A percentile compares a stretch with the other conserved stretches of the same genome.
Conservation (phyloP, 2,797 vertebrate species). For the Etheostoma nigrum region DNA sequence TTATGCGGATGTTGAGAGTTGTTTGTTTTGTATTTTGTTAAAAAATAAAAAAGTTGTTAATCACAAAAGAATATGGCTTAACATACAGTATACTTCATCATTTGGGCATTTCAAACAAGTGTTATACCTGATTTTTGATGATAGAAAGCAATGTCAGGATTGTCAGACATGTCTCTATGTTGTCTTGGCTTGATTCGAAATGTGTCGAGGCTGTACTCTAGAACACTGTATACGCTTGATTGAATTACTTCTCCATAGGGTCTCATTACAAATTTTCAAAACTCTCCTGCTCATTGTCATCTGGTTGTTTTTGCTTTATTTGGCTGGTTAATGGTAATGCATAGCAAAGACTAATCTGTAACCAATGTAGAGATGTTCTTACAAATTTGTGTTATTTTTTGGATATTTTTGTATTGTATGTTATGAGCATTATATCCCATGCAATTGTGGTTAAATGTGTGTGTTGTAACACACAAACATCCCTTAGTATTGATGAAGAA, state of each 20-base stretch:
- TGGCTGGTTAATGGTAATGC: not conserved
- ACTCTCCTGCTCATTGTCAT: not conserved
- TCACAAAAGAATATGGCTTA: too few relatives aligned
- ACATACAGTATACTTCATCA: too few relatives aligned
- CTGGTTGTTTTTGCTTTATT: not conserved
- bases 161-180: not conserved
- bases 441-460: not conserved
- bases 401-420: not conserved
- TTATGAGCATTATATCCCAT: not conserved
- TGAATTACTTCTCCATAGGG: not conserved
- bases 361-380: not conserved
- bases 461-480: not conserved
- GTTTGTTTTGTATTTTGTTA: too few relatives aligned
- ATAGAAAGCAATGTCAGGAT: not conserved
- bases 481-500: slow-evolving; percentile 4
- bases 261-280: not conserved
- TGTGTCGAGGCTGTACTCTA: too few relatives aligned
- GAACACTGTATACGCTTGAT: not conserved
- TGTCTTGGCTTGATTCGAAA: not conserved
- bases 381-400: not conserved
- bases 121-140: not conserved
- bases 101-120: not conserved
- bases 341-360: not conserved
- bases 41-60: too few relatives aligned
- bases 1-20: too few relatives aligned